These are phyloP conservation scores for Eurystomus glaucurus DNA, from an alignment of 2,797 vertebrate species.

Conservation along the genomic window DNA sequence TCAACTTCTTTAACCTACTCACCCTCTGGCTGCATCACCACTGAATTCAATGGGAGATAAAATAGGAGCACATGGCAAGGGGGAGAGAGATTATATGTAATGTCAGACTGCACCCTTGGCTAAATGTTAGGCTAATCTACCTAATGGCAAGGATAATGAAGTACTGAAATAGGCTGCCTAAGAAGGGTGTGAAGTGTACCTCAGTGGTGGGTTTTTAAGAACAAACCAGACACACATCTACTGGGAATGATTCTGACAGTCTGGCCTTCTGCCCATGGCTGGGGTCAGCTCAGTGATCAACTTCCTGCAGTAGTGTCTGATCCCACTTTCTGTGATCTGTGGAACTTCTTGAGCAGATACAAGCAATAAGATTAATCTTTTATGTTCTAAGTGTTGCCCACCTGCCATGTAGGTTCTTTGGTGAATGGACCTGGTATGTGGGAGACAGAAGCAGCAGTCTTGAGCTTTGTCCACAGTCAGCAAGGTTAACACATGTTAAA, in stretches of 20 bases:
- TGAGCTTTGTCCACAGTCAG: background rate
- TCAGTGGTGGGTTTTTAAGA: background rate
- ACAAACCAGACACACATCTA: background rate
- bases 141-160: conserved; percentile 5
- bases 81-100: background rate
- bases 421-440: background rate
- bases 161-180: conserved; percentile 8
- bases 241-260: background rate
- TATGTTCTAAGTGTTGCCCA: background rate
- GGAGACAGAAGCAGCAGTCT: background rate
- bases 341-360: background rate
- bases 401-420: background rate
- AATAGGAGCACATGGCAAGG: background rate
- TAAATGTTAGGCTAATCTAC: conserved; percentile 25
- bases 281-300: background rate
- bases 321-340: background rate
- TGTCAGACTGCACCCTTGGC: background rate
- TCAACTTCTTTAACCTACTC: background rate
- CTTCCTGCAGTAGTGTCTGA: background rate
- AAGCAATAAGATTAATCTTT: background rate
- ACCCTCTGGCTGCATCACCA: background rate
- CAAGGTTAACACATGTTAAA: background rate
- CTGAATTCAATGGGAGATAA: background rate
- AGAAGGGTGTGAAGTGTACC: background rate
- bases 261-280: background rate